Base-by-base conservation (phyloP, 2,888 invertebrate genomes). In the Danaus chrysippus region DNA sequence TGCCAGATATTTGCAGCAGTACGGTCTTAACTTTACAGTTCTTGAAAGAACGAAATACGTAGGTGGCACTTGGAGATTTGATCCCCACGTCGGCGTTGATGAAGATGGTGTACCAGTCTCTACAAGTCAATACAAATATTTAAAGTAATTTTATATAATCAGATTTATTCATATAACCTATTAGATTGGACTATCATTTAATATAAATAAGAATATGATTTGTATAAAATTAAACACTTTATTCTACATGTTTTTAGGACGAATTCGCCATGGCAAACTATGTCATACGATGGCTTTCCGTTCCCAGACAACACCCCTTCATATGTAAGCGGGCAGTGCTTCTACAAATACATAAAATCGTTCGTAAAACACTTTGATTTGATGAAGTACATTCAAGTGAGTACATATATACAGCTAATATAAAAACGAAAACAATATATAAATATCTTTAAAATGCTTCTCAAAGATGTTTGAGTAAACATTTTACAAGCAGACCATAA, bases 51-150 rank as follows among this genome's bases (percentile, higher is more conserved):
- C 93, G 0, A 86, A 86, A 12, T 75, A 88, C 58, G 79, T 96
- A 13, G 97, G 96, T 8, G 97, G 97, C 1, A 95, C 95, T 0
- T 97, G 97, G 97, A 88, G 94, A 41, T 96, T 95, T 76, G 93
- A 93, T 9, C 94, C 95, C 6, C 79, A 90, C 17, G 88, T 92
- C 1, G 94, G 93, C 1, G 71, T 81, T 0, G 95, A 95, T 69
- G 91, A 93, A 53, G 87, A 93, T 78, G 95, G 94, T 0, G 72
- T 93, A 13, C 94, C 95, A 0, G 83, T 96, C 11, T 95, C 95
- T 77, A 94, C 95, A 6, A 95, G 96, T 84, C 95, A 96, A 95
- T 97, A 97, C 77, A 92, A 94, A 76, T 92, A 94, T 75, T 86
- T 97, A 3, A 86, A 88, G 90, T 86, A 70, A 43, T 42, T 56